These are phyloP conservation scores for Samia ricini DNA, from an alignment of 1,140 invertebrate species.

Conservation along the genomic window DNA sequence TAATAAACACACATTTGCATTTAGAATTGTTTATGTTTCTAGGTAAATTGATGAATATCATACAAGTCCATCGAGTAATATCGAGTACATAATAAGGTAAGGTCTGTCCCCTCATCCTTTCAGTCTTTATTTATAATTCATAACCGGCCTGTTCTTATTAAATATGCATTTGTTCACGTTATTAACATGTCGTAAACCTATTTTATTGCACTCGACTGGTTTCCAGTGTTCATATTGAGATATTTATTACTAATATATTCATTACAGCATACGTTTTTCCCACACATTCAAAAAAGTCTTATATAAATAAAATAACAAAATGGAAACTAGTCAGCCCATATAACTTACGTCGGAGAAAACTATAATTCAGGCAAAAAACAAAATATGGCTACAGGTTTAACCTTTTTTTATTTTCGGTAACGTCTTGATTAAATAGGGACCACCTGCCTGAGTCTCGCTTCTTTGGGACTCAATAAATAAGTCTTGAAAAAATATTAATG, in stretches of 20 bases:
- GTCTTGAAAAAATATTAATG: conserved; percentile 66
- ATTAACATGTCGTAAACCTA: conserved; percentile 54
- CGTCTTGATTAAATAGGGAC: conserved; percentile 76
- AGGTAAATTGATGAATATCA: conserved; percentile 12
- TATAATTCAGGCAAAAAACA: conserved; percentile 69
- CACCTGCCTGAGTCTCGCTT: conserved; percentile 62
- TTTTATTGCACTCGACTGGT: conserved; percentile 56
- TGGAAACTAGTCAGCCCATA: conserved; percentile 36
- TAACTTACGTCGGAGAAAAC: conserved; percentile 64
- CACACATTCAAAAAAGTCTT: conserved; percentile 62
- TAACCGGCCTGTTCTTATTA: conserved; percentile 34
- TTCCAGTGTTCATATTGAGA: conserved; percentile 30
- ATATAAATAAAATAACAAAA: conserved; percentile 72
- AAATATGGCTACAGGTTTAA: conserved; percentile 54
- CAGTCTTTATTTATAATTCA: conserved; percentile 28
- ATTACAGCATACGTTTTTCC: conserved; percentile 67
- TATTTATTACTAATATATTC: conserved; percentile 73
- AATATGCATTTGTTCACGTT: conserved; percentile 42
- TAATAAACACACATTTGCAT: neutral
- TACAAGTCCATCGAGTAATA: conserved; percentile 12
- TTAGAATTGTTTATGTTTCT: conserved; percentile 6
- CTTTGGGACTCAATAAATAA: conserved; percentile 68
- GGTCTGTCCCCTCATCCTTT: conserved; percentile 13
- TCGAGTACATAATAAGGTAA: neutral
- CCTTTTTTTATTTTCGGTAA: conserved; percentile 69